Evolutionary conservation across 2,113 vertebrate species (phyloP).

Genomic region (Salvelinus sp.): DNA sequence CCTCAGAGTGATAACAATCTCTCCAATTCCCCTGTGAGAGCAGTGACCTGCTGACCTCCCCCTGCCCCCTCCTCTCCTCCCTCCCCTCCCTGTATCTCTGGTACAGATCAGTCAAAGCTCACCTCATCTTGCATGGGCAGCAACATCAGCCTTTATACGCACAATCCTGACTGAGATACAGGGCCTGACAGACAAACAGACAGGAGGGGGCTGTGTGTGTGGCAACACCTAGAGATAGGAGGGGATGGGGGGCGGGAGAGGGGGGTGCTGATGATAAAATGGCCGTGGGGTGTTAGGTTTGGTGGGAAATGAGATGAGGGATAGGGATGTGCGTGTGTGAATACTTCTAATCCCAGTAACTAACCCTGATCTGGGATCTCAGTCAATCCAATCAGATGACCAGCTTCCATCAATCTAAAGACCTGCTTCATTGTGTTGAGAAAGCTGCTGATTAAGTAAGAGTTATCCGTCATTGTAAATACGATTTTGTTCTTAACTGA

Average conservation of each 20-base stretch:
- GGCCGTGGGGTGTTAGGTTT: conserved; percentile 1
- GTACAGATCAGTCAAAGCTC: conserved; percentile 22
- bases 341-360: too few relatives aligned
- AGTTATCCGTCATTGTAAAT: neutral
- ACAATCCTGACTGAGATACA: conserved; percentile 35
- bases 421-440: neutral
- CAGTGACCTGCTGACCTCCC: conserved; percentile 51
- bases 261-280: conserved; percentile 4
- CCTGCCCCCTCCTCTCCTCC: conserved; percentile 10
- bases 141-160: conserved; percentile 14
- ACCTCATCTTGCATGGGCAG: neutral
- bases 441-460: conserved; percentile 6
- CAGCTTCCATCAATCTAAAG: conserved; percentile 13
- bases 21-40: conserved; percentile 59
- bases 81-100: conserved; percentile 15
- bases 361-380: conserved; percentile 17
- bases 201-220: neutral
- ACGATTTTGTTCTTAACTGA: too few relatives aligned
- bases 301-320: conserved; percentile 17
- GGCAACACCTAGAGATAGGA: neutral
- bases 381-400: conserved; percentile 42
- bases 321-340: neutral
- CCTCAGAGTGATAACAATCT: conserved; percentile 58
- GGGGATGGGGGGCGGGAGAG: neutral
- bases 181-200: conserved; percentile 29